These are phyloP conservation scores for Lophius piscatorius DNA, from an alignment of 2,113 vertebrate genomes.

Conservation along the genomic window DNA sequence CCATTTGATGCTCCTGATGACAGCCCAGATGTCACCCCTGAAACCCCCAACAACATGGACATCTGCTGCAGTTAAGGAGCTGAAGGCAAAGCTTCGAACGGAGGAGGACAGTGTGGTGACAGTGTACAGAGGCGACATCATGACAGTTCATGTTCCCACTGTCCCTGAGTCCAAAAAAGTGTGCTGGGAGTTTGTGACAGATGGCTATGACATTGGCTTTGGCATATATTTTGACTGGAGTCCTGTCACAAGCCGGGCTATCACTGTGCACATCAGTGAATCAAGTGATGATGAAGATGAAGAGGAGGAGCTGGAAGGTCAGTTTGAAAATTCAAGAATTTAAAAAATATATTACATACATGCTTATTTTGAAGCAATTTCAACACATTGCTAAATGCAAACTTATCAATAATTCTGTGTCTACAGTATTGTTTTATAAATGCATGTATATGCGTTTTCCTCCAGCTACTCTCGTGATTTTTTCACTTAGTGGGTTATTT, in stretches of 20 bases:
- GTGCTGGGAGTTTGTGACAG: conserved; percentile 98
- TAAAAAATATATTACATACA: too few species aligned
- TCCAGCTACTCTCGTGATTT: not conserved
- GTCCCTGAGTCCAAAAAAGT: conserved; percentile 91
- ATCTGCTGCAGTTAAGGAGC: conserved; percentile 88
- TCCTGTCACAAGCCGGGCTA: conserved; percentile 88
- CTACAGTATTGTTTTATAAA: too few species aligned
- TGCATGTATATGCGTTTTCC: not conserved
- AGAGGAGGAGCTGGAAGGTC: conserved; percentile 92
- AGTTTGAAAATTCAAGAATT: too few species aligned
- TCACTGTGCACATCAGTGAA: conserved; percentile 97
- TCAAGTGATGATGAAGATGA: conserved; percentile 98
- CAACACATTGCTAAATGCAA: too few species aligned
- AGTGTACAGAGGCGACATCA: conserved; percentile 93
- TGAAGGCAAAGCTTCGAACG: conserved; percentile 89
- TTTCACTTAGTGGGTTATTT: conserved; percentile 32
- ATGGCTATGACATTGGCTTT: conserved; percentile 97
- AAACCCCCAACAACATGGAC: conserved; percentile 91
- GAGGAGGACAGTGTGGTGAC: conserved; percentile 92
- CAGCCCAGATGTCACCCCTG: conserved; percentile 87
- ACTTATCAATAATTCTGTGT: not conserved
- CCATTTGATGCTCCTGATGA: conserved; percentile 26
- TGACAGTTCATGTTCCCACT: conserved; percentile 94
- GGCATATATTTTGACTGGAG: conserved; percentile 98
- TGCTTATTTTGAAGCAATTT: too few species aligned